These are phyloP conservation scores for Nilaparvata lugens DNA, from an alignment of 1,140 invertebrate genomes.

Conservation along the genomic window DNA sequence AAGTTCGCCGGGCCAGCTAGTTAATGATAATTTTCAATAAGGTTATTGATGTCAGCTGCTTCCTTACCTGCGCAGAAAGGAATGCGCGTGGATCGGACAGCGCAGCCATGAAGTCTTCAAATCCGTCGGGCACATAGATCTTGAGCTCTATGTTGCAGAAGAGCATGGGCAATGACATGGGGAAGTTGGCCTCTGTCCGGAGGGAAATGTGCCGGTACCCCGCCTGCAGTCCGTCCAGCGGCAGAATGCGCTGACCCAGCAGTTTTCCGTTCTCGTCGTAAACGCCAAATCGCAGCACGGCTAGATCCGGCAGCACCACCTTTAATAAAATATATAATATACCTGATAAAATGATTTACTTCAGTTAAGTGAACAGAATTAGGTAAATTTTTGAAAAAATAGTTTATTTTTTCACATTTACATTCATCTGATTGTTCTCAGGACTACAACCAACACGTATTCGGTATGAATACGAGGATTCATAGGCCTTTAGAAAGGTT, in stretches of 20 bases:
- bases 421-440: too few relatives aligned
- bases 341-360: too few relatives aligned
- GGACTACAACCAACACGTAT: too few relatives aligned
- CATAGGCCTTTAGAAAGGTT: too few relatives aligned
- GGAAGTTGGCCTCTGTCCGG: slow-evolving; percentile 96
- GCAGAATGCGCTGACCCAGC: slow-evolving; percentile 93
- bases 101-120: slow-evolving; percentile 97
- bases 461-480: too few relatives aligned
- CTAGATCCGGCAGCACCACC: slow-evolving; percentile 95
- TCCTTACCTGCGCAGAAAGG: slow-evolving; percentile 77
- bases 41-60: too few relatives aligned
- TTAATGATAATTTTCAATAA: too few relatives aligned
- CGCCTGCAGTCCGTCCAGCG: slow-evolving; percentile 92
- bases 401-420: too few relatives aligned
- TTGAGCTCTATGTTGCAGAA: slow-evolving; percentile 99
- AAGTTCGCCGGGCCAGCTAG: too few relatives aligned
- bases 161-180: slow-evolving; percentile 95
- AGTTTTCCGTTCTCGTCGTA: slow-evolving; percentile 98
- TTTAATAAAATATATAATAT: slow-evolving; percentile 31
- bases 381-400: too few relatives aligned
- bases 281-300: slow-evolving; percentile 93
- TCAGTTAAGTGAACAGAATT: too few relatives aligned
- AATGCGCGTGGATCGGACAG: slow-evolving; percentile 92
- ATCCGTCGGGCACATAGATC: slow-evolving; percentile 98
- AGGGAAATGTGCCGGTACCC: slow-evolving; percentile 97